Base-by-base conservation (phyloP, 2,113 vertebrate species). In the Trachemys scripta region DNA sequence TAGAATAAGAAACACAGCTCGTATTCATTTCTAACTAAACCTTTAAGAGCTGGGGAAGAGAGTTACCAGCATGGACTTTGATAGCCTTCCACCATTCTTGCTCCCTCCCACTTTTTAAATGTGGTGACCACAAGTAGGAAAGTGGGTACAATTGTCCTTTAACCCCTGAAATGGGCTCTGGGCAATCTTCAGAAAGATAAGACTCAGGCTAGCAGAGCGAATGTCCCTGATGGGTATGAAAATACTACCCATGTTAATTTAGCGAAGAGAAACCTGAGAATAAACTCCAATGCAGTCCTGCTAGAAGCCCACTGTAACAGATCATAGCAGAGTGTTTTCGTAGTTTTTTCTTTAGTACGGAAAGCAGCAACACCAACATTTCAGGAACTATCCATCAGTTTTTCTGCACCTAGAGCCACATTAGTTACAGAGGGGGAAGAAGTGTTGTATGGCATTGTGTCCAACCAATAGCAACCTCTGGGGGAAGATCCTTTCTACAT, bases 201-300 rank as follows among this genome's bases (percentile, higher is more conserved):
- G 24, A 54, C 62, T 79, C 1, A 3, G 50, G 35, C 42, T 31
- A 62, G 45, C 9, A 45, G 27, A 47, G 82, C 6, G 51, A 53
- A 53, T 53, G 17, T 53, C 51, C 17, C 51, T 53, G 51, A 53
- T 19, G 51, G 51, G 51, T 53, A 53, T 10, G 29, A 16, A 76
- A 93, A 65, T 14, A 50, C 27, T 38, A 13, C 4, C 0, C 0
- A 5, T n/a, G 29, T 4, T 4, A 75, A 16, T 1, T 81, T 35
- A 91, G 75, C 27, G 35, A 17, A 76, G 29, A 78, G 54, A 14
- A 62, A 25, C 27, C 27, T 10, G 10, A 62, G 29, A 25, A 29
- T 25, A 53, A 38, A 42, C 78, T 29, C 13, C 24, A 3, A 2
- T 51, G 45, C 20, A 8, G 6, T 1, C 24, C 57, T 62, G 27